phyloP scores from a whole-genome alignment of 1,140 invertebrate genomes.

The Ceratosolen fusciceps region DNA sequence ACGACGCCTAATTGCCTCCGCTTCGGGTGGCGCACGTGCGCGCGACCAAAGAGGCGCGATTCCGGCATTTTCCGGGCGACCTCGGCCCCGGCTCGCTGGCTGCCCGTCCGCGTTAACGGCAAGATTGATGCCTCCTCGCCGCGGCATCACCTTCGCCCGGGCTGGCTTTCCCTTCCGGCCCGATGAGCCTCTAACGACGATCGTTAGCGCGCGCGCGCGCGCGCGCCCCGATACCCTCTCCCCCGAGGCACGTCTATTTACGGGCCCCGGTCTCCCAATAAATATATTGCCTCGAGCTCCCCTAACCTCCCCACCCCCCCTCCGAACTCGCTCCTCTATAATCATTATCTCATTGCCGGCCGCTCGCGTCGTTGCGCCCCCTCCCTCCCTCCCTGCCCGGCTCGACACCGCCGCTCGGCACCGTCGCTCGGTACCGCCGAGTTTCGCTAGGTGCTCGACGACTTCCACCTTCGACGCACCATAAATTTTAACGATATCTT shows the following conservation, averaged over 20 bases:
- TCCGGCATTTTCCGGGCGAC: background rate
- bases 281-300: too few species aligned
- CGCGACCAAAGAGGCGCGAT: background rate
- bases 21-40: background rate
- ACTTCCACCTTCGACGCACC: background rate
- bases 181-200: slow-evolving; percentile 12
- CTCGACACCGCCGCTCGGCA: too few species aligned
- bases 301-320: too few species aligned
- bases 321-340: too few species aligned
- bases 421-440: background rate
- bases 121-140: slow-evolving; percentile 18
- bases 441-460: background rate
- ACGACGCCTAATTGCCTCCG: slow-evolving; percentile 25
- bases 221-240: background rate
- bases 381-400: background rate
- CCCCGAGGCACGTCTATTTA: background rate
- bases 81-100: background rate
- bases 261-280: background rate
- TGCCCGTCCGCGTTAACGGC: background rate
- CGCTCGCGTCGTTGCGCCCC: too few species aligned
- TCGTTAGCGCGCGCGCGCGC: background rate
- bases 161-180: background rate
- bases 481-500: background rate
- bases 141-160: background rate
- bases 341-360: background rate